Base-by-base conservation (phyloP, 2,888 invertebrate species). In the Ptilodon capucinus region DNA sequence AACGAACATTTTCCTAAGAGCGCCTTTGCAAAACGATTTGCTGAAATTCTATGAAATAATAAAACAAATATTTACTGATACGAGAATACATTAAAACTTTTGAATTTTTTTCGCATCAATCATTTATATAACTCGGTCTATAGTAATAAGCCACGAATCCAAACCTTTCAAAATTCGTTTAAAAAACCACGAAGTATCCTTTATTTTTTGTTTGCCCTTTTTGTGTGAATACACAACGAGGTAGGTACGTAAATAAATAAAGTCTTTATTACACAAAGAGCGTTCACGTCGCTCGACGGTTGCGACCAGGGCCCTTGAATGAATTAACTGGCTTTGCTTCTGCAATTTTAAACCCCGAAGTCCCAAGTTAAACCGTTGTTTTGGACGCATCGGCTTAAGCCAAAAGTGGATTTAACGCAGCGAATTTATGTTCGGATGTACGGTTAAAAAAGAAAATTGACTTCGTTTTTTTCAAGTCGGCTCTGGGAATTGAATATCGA, bases 201-300 rank as follows among this genome's bases (percentile, higher is more conserved):
- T 44, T 14, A n/a, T 57, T 56, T 59, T 54, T 47, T 52, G 54
- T 52, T 55, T 40, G 49, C 52, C 57, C 54, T 63, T 64, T 69
- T 63, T 61, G 51, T 54, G 60, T 62, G 57, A 65, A 66, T 69
- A 43, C 57, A 55, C 57, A 74, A 67, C 43, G 50, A 58, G 42
- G 53, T 49, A 58, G 42, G 53, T 49, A 56, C 56, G 59, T 71
- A 56, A 70, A 72, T 72, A 69, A 70, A 67, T 64, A 61, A 70
- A 44, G 44, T 45, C 47, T 61, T 60, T 71, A 62, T 64, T 62
- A 59, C 60, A 69, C 61, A 68, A 66, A 63, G 63, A 68, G 65
- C 59, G 53, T 57, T 71, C 55, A 57, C 67, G 60, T 68, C 56
- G 43, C 49, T 60, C 56, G 56, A 47, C 44, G 54, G 50, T 28